phyloP scores from a whole-genome alignment of 2,797 vertebrate genomes.

The Echeneis naucrates region DNA sequence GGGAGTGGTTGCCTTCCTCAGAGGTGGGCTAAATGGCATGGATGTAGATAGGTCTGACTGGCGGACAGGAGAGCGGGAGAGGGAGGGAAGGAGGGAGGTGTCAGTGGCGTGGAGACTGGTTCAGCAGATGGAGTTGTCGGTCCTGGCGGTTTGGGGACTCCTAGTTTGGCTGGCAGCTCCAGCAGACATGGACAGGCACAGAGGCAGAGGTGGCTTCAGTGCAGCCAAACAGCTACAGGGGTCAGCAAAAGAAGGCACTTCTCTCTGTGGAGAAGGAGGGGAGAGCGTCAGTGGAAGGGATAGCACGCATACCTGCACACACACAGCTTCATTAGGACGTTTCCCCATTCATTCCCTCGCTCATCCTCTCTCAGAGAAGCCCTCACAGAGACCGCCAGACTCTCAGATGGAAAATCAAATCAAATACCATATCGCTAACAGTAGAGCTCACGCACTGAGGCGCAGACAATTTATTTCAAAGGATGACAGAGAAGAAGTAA shows the following conservation, averaged over 20 bases:
- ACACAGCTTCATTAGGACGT: slow-evolving; percentile 50
- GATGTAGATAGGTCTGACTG: slow-evolving; percentile 57
- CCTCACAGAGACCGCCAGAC: slow-evolving; percentile 65
- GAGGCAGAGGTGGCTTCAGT: slow-evolving; percentile 71
- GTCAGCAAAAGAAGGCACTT: slow-evolving; percentile 91
- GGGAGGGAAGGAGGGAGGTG: slow-evolving; percentile 35
- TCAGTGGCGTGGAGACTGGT: slow-evolving; percentile 44
- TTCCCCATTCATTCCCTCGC: slow-evolving; percentile 59
- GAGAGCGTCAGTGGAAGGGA: slow-evolving; percentile 78
- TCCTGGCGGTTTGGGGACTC: slow-evolving; percentile 58
- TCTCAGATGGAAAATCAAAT: slow-evolving; percentile 77
- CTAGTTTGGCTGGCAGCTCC: slow-evolving; percentile 66
- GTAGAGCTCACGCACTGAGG: slow-evolving; percentile 84
- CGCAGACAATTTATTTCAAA: slow-evolving; percentile 86
- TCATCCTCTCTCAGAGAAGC: slow-evolving; percentile 59
- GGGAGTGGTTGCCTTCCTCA: slow-evolving; percentile 48
- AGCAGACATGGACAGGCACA: slow-evolving; percentile 72
- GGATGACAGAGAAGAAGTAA: slow-evolving; percentile 40
- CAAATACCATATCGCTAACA: slow-evolving; percentile 82
- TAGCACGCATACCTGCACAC: slow-evolving; percentile 35
- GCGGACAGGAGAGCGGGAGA: slow-evolving; percentile 30
- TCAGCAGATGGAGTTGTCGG: slow-evolving; percentile 60
- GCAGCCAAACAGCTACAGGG: slow-evolving; percentile 73
- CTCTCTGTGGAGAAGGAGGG: slow-evolving; percentile 90
- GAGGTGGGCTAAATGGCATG: slow-evolving; percentile 64